Percentiles rank a stretch among this genome's conserved stretches.
These are phyloP conservation scores for Brachyhypopomus gauderio DNA, from an alignment of 2,113 vertebrate species.

Conservation along the genomic window DNA sequence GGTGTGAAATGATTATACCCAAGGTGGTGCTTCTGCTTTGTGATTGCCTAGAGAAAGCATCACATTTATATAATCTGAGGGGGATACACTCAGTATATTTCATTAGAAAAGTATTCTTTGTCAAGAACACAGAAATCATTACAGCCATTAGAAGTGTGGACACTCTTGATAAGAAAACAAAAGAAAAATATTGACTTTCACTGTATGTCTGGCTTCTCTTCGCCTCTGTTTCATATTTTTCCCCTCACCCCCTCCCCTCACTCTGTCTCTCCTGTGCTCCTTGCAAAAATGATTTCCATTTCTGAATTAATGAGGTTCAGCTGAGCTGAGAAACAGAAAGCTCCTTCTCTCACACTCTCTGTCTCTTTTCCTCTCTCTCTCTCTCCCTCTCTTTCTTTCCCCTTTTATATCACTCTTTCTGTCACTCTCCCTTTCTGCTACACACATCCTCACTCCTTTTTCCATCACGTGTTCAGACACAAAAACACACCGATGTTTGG, in stretches of 20 bases:
- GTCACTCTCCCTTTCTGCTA: neutral
- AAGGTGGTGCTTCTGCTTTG: conserved; percentile 3
- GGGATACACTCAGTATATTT: neutral
- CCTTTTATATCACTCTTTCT: neutral
- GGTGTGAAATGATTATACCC: conserved; percentile 10
- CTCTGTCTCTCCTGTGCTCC: conserved; percentile 67
- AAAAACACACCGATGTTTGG: conserved; percentile 19
- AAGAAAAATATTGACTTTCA: conserved; percentile 22
- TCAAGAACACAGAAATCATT: conserved; percentile 7
- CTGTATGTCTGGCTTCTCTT: conserved; percentile 17
- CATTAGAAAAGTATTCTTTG: neutral
- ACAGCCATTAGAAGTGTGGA: conserved; percentile 20
- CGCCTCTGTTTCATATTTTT: conserved; percentile 25
- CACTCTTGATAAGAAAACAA: conserved; percentile 39
- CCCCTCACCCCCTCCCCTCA: conserved; percentile 44
- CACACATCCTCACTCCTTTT: conserved; percentile 19
- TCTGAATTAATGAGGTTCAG: conserved; percentile 87
- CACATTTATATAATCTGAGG: conserved; percentile 9
- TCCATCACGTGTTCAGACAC: conserved; percentile 29
- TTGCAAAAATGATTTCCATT: conserved; percentile 83
- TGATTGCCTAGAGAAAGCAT: neutral
- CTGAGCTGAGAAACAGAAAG: conserved; percentile 77
- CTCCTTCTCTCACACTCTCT: conserved; percentile 40
- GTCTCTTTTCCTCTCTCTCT: neutral
- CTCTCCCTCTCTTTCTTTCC: neutral